Evolutionary conservation across 2,888 invertebrate species (phyloP), one percentile per base, ranked within the genome.

Genomic region (Brenthis ino): DNA sequence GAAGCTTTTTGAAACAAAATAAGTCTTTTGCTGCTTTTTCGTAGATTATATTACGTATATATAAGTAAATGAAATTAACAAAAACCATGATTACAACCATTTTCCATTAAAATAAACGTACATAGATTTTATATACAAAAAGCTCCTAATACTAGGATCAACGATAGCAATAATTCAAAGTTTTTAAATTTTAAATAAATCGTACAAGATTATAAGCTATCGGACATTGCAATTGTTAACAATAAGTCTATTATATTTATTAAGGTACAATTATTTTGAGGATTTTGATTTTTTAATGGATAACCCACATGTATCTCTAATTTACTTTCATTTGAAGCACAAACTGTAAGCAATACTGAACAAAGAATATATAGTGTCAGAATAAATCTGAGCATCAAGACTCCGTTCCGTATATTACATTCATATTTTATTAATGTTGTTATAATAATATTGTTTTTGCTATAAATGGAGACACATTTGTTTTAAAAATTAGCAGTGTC

Each of bases 41-140:
- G 3, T 11, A 51, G 33, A 12, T 53, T 61, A 37, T 16, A 37
- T 53, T 14, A 61, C 37, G 33, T 61, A 61, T 51, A 16, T 53
- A 16, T 53, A 14, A 16, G 51, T 53, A 63, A 63, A 53, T 63
- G 1, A 63, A 53, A 53, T 53, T 63, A 20, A 63, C 37, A 53
- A 63, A 37, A 63, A 63, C 37, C 53, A 53, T 63, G 53, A 37
- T 11, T 63, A 63, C 63, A 63, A 63, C 63, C 63, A 63, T 63
- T 63, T 20, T 53, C 11, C 28, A 13, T 63, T 63, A 20, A 63
- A 50, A 53, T 20, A 48, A 60, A 60, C n/a, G 28, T 28, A 63
- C 12, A 51, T 53, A 33, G 20, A 20, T 53, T 53, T 61, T 53
- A 63, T 53, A 33, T 63, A 53, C 33, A 51, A 33, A 63, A 63